phyloP scores from a whole-genome alignment of 2,888 invertebrate species.

The Protula sp. region DNA sequence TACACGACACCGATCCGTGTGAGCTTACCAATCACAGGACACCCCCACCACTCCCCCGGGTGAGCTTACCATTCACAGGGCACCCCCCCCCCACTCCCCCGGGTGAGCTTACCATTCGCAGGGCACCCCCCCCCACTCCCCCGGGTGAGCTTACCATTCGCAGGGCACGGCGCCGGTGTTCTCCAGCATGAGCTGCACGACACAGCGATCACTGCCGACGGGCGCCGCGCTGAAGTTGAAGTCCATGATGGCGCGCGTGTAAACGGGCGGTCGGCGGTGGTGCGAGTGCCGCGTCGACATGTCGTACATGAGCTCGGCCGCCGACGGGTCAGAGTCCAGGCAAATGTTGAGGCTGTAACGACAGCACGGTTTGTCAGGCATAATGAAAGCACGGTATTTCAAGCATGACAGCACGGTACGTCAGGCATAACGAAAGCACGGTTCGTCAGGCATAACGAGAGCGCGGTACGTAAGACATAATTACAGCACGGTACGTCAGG shows the following conservation, averaged over 20 bases:
- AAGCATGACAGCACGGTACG: no score
- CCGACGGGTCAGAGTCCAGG: constrained; percentile 47
- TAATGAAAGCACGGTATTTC: neutral
- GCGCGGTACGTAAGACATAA: no score
- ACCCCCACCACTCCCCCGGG: no score
- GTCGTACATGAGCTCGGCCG: constrained; percentile 44
- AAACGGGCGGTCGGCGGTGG: constrained; percentile 36
- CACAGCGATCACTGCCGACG: constrained; percentile 43
- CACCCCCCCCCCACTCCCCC: no score
- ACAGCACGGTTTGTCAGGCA: neutral
- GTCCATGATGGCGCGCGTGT: constrained; percentile 46
- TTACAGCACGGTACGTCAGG: no score
- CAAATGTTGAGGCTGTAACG: constrained; percentile 41
- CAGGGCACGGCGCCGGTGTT: constrained; percentile 49
- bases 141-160: constrained; percentile 51
- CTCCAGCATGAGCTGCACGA: constrained; percentile 48
- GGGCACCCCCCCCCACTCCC: no score
- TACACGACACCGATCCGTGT: no score
- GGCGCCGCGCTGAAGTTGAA: constrained; percentile 54
- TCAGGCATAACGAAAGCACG: no score
- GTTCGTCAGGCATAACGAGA: no score
- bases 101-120: no score
- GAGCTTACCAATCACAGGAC: no score
- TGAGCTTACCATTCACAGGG: no score
- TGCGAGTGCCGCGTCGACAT: constrained; percentile 43